phyloP scores from a whole-genome alignment of 2,888 invertebrate species.

The Coenonympha glycerion region DNA sequence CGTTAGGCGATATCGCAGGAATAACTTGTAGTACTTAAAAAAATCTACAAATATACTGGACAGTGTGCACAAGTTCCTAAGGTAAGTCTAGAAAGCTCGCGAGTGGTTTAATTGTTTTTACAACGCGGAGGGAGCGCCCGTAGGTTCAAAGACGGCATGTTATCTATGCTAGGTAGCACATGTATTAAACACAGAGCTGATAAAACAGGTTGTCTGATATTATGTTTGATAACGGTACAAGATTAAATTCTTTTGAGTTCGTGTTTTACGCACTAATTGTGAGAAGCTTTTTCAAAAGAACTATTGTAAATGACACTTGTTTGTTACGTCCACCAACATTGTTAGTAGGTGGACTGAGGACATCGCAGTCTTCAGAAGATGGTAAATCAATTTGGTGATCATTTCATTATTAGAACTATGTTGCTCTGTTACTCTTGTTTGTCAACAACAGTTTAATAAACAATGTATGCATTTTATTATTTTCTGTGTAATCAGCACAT shows the following conservation, averaged over 20 bases:
- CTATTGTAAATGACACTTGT: no score
- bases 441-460: no score
- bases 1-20: not conserved
- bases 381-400: no score
- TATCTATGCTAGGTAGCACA: no score
- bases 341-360: no score
- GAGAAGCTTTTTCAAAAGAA: not conserved
- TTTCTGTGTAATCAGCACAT: no score
- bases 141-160: constrained; percentile 18
- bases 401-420: no score
- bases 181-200: constrained; percentile 8
- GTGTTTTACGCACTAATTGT: not conserved
- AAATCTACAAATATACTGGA: not conserved
- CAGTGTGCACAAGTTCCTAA: constrained; percentile 9
- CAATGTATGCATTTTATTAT: no score
- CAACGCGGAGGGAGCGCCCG: constrained; percentile 20
- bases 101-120: constrained; percentile 25
- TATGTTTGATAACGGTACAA: constrained; percentile 1
- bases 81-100: constrained; percentile 20
- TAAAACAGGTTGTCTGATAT: constrained; percentile 12
- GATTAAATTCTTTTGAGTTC: constrained; percentile 1
- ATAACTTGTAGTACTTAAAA: not conserved
- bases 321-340: no score
- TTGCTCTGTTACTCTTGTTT: no score
- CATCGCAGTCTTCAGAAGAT: no score